Base-by-base conservation (phyloP, 1,140 invertebrate genomes). In the Zeugodacus cucurbitae region DNA sequence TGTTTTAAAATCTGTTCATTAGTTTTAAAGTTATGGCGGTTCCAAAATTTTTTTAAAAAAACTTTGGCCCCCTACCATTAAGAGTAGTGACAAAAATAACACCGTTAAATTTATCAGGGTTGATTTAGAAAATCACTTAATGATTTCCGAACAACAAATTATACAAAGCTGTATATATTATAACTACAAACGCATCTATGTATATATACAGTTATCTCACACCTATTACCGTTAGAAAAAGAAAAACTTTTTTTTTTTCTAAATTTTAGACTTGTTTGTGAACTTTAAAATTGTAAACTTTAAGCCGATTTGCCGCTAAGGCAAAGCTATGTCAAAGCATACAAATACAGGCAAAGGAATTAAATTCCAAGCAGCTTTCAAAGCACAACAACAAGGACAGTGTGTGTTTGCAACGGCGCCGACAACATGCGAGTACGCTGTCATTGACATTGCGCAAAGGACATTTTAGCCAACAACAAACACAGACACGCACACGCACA, bases 381-480 rank as follows among this genome's bases (percentile, higher is more conserved):
- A 82, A 78, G 74, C 74, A 70, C 37, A 54, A 54, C 48, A 54
- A 48, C 74, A 82, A 82, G 74, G 44, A 82, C 74, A 37, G 1
- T 20, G 34, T 17, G 70, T 32, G 17, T 17, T 14, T 17, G 34
- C 32, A 34, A 41, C 20, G 20, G 17, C 37, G 37, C 3, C 32
- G 34, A 11, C 22, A 22, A 41, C 37, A 37, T 41, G 14, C n/a
- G 17, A 37, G 20, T 78, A 44, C 29, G 14, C 74, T 82, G 74
- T 82, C 74, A 82, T 82, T 82, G 74, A 82, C 74, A 82, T 82
- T 82, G 41, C 41, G 74, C 74, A 82, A 82, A 82, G 74, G 74
- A 48, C 74, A 82, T 74, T 74, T 41, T 74, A 74, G 34, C 70
- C 8, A n/a, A n/a, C n/a, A n/a, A 2, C 10, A 67, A 7, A 74